These are phyloP conservation scores for Agapornis roseicollis DNA, from an alignment of 2,113 vertebrate species.

Conservation along the genomic window DNA sequence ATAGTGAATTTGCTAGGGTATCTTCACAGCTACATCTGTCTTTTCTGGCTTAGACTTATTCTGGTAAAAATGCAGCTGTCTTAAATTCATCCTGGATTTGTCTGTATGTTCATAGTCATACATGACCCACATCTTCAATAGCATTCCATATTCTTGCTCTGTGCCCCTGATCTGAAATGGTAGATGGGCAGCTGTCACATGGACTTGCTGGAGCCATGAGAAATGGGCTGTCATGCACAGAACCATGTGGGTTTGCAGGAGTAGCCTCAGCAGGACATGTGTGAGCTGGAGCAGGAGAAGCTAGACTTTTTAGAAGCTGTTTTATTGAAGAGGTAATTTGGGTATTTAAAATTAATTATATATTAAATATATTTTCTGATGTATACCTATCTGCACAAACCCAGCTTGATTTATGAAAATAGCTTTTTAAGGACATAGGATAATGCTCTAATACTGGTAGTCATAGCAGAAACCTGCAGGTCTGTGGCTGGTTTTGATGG, in stretches of 20 bases:
- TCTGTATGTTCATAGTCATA: neutral
- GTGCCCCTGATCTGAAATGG: neutral
- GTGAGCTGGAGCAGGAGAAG: neutral
- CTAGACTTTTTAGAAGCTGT: neutral
- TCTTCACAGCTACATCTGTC: neutral
- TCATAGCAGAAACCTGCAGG: neutral
- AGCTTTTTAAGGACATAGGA: neutral
- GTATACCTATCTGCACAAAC: neutral
- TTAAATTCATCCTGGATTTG: neutral
- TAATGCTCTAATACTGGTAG: neutral
- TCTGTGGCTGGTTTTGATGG: neutral
- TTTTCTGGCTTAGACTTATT: neutral
- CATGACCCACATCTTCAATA: neutral
- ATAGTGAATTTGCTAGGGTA: neutral
- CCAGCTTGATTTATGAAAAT: neutral
- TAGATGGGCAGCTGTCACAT: neutral
- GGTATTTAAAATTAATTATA: neutral
- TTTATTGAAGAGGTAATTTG: neutral
- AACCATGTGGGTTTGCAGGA: neutral
- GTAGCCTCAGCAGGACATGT: accelerated
- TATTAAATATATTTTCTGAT: neutral
- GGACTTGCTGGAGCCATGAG: neutral
- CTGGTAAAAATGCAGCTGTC: neutral
- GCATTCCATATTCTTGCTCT: neutral
- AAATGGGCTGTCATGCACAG: accelerated